Base-by-base conservation (phyloP, 1,140 invertebrate species). In the Brachionus koreanus region DNA sequence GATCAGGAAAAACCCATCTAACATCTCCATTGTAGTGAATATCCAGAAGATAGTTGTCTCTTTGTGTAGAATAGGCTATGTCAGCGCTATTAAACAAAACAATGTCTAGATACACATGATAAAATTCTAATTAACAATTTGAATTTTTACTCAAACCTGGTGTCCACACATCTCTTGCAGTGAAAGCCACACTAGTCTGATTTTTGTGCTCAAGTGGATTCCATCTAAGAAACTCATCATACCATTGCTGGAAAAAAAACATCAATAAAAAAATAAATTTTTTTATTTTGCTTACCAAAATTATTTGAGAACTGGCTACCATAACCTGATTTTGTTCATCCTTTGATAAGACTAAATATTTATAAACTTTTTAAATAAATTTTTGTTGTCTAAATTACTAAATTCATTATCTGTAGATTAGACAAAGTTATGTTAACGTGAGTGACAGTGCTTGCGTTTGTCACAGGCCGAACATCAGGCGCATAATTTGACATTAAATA, bases 281-380 rank as follows among this genome's bases (percentile, higher is more conserved):
- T 13, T 23, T 16, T 42, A 43, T 29, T n/a, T 37, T 23, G 13
- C 16, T 79, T 79, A 79, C 76, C 23, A 79, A 23, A n/a, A 63
- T 42, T 67, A 82, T 43, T 37, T 82, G 79, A n/a, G 57, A 19
- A 52, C 65, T 82, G 29, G 79, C 65, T 5, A 37, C 65, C 79
- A 82, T 82, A 5, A 82, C 61, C 49, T 82, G 79, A 82, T 82
- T 82, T 67, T 82, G 79, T 19, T 82, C 79, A 52, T 82, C 79
- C 76, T 81, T 61, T 25, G 13, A 19, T 23, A 7, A 23, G 19
- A 61, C 25, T 29, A 75, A n/a, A 4, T 43, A 43, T 25, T 16
- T 25, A 49, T 19, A 25, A 6, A 16, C 7, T 46, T 46, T 46
- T 16, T 10, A 25, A 5, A 29, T 61, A 1, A 13, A 77, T n/a